These are phyloP conservation scores for Rhynchophorus ferrugineus DNA, from an alignment of 1,140 invertebrate genomes.

Conservation along the genomic window DNA sequence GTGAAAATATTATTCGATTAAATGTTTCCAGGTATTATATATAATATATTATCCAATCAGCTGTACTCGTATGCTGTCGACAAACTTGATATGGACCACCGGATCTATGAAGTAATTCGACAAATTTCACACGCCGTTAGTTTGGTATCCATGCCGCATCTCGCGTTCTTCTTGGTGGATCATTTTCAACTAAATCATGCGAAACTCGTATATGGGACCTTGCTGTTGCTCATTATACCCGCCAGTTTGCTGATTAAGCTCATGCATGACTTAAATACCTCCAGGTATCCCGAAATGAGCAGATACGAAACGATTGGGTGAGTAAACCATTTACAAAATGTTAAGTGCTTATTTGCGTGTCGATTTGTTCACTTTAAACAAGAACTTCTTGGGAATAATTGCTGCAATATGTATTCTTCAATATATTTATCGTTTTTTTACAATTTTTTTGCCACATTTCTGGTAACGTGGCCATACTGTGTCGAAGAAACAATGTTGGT, in stretches of 20 bases:
- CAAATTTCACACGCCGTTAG: slow-evolving; percentile 24
- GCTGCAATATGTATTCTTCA: too few relatives aligned
- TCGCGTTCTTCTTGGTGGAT: slow-evolving; percentile 9
- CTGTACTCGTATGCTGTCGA: slow-evolving; percentile 12
- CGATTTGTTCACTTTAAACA: too few relatives aligned
- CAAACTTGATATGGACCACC: slow-evolving; percentile 14
- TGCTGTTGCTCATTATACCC: slow-evolving; percentile 25
- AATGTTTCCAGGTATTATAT: slow-evolving; percentile 20
- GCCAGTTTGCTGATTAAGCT: slow-evolving; percentile 14
- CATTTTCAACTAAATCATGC: slow-evolving; percentile 15
- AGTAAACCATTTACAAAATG: too few relatives aligned
- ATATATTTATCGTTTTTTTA: too few relatives aligned
- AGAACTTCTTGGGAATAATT: too few relatives aligned
- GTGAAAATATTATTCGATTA: too few relatives aligned
- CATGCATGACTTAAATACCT: background rate
- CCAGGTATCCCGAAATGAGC: background rate
- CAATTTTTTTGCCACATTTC: too few relatives aligned
- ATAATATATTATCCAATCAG: slow-evolving; percentile 21
- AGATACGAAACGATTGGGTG: slow-evolving; percentile 23
- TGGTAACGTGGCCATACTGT: too few relatives aligned
- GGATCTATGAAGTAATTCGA: slow-evolving; percentile 18
- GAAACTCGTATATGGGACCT: slow-evolving; percentile 15
- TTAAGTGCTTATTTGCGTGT: too few relatives aligned
- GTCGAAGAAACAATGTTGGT: too few relatives aligned
- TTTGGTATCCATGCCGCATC: slow-evolving; percentile 24